Percentiles rank a stretch among this genome's conserved stretches.
These are phyloP conservation scores for Lipophrys pholis DNA, from an alignment of 2,113 vertebrate species.

Conservation along the genomic window DNA sequence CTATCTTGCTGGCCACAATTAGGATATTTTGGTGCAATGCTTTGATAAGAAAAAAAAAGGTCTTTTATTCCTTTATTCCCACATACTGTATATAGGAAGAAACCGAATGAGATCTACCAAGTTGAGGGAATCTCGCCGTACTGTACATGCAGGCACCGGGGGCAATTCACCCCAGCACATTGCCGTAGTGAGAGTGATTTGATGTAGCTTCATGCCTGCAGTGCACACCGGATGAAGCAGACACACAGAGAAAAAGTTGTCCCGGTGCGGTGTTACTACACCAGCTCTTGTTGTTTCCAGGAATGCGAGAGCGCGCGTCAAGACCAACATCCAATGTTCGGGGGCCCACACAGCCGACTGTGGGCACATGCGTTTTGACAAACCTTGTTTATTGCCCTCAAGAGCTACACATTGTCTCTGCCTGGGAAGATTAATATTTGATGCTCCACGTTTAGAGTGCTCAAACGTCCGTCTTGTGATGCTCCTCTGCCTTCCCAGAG, in stretches of 20 bases:
- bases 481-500: neutral
- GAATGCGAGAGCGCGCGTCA: neutral
- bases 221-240: too few relatives aligned
- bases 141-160: too few relatives aligned
- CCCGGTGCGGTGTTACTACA: neutral
- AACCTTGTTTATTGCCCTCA: constrained; percentile 3
- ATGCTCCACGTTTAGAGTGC: constrained; percentile 21
- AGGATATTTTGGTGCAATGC: too few relatives aligned
- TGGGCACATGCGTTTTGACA: neutral
- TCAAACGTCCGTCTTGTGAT: constrained; percentile 26
- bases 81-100: too few relatives aligned
- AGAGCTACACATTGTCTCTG: constrained; percentile 12
- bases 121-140: too few relatives aligned
- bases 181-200: too few relatives aligned
- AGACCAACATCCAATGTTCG: neutral
- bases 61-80: too few relatives aligned
- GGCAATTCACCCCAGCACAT: too few relatives aligned
- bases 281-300: neutral
- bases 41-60: too few relatives aligned
- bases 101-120: too few relatives aligned
- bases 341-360: neutral
- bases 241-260: neutral
- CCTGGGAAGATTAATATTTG: constrained; percentile 33
- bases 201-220: too few relatives aligned
- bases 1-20: too few relatives aligned